Conservation (phyloP, 2,113 vertebrate genomes). For the Bubo bubo region DNA sequence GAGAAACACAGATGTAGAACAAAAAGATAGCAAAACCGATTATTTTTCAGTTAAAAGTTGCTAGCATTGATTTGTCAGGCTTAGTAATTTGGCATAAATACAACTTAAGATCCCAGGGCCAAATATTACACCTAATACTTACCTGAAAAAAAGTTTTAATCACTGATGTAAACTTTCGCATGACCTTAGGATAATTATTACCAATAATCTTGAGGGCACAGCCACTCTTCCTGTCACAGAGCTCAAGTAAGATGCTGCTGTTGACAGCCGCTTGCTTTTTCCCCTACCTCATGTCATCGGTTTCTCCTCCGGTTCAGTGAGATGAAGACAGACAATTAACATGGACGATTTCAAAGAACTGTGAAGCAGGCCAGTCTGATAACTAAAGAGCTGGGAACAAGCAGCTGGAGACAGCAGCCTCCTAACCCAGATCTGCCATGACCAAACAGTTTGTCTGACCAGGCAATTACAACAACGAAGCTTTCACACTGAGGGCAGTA, state of each 20-base stretch:
- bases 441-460: background rate
- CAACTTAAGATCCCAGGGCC: background rate
- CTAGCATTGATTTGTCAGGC: background rate
- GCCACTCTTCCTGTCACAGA: background rate
- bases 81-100: background rate
- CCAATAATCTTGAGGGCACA: background rate
- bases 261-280: background rate
- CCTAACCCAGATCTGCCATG: constrained; percentile 19
- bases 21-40: background rate
- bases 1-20: background rate
- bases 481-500: background rate
- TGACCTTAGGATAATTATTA: background rate
- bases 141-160: background rate
- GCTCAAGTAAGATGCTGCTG: background rate
- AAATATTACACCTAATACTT: background rate
- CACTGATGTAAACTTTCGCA: background rate
- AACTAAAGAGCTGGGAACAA: background rate
- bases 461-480: background rate
- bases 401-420: constrained; percentile 21
- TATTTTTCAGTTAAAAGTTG: background rate
- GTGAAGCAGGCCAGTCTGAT: background rate
- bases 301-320: background rate
- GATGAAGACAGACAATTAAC: background rate
- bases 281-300: background rate
- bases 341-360: background rate